These are phyloP conservation scores for Cliona cf. orientalis DNA, from an alignment of 37 sponge, comb jelly and placozoan genomes.

Conservation along the genomic window DNA sequence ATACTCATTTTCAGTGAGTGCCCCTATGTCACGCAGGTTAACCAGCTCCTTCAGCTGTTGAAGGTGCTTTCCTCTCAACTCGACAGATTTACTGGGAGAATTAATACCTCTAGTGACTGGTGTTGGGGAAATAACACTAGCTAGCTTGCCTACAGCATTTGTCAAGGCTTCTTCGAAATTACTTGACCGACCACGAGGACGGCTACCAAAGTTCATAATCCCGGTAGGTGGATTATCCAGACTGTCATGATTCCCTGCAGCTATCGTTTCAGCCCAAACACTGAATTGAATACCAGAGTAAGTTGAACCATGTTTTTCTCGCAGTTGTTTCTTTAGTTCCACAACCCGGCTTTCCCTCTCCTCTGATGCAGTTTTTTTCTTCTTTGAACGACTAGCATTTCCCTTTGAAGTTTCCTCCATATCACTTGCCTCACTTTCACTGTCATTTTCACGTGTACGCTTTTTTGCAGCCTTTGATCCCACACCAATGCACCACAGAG, in stretches of 20 bases:
- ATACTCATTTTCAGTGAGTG: conserved; percentile 18
- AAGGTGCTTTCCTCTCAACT: conserved; percentile 16
- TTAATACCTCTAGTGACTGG: conserved; percentile 2
- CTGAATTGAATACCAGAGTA: conserved; percentile 13
- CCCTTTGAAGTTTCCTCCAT: not conserved
- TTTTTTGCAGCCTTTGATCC: not conserved
- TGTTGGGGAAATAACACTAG: conserved; percentile 5
- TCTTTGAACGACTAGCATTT: conserved; percentile 11
- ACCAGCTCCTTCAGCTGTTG: not conserved
- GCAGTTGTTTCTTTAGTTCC: conserved; percentile 2
- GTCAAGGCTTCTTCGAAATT: conserved; percentile 8
- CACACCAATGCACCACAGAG: conserved; percentile 17
- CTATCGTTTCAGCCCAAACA: conserved; percentile 25
- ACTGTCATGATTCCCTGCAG: conserved; percentile 5
- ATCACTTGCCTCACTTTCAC: conserved; percentile 5
- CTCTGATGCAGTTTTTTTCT: conserved; percentile 6
- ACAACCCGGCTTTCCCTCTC: conserved; percentile 14
- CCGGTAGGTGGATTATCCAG: conserved; percentile 15
- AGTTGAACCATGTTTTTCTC: conserved; percentile 10
- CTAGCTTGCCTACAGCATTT: conserved; percentile 9
- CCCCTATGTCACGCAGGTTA: not conserved
- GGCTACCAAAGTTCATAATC: conserved; percentile 11
- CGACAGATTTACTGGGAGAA: conserved; percentile 26
- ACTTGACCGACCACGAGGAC: conserved; percentile 19
- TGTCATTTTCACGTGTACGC: not conserved